These are phyloP conservation scores for Agrotis clavis DNA, from an alignment of 2,888 invertebrate genomes.

Conservation along the genomic window DNA sequence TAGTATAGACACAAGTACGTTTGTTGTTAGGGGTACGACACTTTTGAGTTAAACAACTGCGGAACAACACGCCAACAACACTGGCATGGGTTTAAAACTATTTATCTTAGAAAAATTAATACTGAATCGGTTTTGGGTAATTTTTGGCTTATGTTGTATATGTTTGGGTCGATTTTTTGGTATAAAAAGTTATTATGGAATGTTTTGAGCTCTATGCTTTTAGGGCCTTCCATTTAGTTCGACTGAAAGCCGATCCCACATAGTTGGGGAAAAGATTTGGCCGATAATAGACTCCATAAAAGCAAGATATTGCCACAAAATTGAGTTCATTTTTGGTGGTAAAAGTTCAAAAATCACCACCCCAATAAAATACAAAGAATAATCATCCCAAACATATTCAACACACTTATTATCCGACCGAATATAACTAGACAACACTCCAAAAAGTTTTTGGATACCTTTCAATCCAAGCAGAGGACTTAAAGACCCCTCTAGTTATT, in stretches of 20 bases:
- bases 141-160: conserved; percentile 40
- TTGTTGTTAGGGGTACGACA: conserved; percentile 50
- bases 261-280: neutral
- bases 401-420: conserved; percentile 26
- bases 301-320: neutral
- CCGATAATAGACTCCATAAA: neutral
- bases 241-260: neutral
- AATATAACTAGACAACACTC: conserved; percentile 22
- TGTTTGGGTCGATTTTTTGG: conserved; percentile 11
- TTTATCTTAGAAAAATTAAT: conserved; percentile 46
- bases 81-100: conserved; percentile 18
- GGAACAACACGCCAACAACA: conserved; percentile 7
- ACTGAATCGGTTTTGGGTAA: conserved; percentile 57
- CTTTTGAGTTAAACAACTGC: conserved; percentile 17
- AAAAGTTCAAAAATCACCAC: neutral
- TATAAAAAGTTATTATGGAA: neutral
- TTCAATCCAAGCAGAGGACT: neutral
- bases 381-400: conserved; percentile 2
- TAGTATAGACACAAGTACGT: conserved; percentile 51
- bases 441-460: neutral
- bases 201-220: neutral
- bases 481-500: neutral
- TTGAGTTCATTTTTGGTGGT: neutral
- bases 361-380: neutral
- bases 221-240: neutral